Evolutionary conservation across 1,140 invertebrate species (phyloP), one percentile per base, ranked within the genome.

Genomic region (Augochlora pura): DNA sequence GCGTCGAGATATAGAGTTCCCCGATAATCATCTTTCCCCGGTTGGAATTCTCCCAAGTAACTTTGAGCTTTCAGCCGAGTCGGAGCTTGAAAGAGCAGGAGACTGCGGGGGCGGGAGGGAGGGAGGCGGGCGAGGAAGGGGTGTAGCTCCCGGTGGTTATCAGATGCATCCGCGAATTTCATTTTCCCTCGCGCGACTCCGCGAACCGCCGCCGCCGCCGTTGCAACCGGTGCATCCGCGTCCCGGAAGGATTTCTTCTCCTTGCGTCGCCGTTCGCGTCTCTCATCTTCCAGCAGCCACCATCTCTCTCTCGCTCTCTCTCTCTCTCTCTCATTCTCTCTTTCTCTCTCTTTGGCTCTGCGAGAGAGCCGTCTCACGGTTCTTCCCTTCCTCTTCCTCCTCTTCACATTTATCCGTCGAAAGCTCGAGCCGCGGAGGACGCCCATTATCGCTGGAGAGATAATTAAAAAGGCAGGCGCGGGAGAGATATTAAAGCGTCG

Each of bases 391-490:
- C 77, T 80, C 66, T 59, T 78, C 67, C 18, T 71, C 73, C 82
- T 85, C 72, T 87, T 86, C 86, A 77, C 88, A 81, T 89, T 87
- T 89, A 86, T 84, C 79, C 83, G 79, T 79, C 62, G 84, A 85
- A 89, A 88, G 74, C 81, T 77, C 77, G 72, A 85, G 83, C 70
- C 62, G 60, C 80, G 81, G 82, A 87, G 82, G 77, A 77, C 83
- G 84, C 81, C 89, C 85, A 89, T 90, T 89, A 90, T 87, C 84
- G 83, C 79, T 78, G 81, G 81, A 80, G 77, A 87, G 90, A 90
- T 90, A 91, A 91, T 91, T 91, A 91, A 91, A 91, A 91, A 90
- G 88, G 85, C 88, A 84, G 87, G 77, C 87, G 80, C 79, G 83
- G 74, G 72, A 80, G 86, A 89, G 87, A 90, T 90, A 90, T 90